A percentile compares a stretch with the other conserved stretches of the same genome.
Evolutionary conservation across 2,888 invertebrate species (phyloP).

Genomic region (Itoplectis maculator): DNA sequence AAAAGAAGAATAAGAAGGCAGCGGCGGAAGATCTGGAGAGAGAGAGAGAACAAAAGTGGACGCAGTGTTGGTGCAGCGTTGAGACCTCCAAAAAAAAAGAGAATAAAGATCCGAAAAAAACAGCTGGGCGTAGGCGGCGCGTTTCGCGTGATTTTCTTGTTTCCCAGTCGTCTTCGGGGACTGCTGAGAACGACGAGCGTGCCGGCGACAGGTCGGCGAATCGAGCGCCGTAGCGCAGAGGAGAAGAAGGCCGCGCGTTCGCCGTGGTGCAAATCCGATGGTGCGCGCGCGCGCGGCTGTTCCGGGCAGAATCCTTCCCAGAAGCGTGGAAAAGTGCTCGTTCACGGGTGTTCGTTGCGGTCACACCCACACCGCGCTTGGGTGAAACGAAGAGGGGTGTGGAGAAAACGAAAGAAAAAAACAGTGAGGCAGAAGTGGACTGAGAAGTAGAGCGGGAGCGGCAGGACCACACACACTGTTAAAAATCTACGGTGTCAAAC

Average conservation of each 20-base stretch:
- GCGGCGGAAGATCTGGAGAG: constrained; percentile 14
- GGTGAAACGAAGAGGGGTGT: constrained; percentile 17
- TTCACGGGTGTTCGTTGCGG: constrained; percentile 78
- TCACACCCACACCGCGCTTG: constrained; percentile 76
- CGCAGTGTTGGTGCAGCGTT: not conserved
- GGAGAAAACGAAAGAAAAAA: constrained; percentile 38
- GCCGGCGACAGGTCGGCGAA: constrained; percentile 8
- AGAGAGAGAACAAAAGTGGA: constrained; percentile 36
- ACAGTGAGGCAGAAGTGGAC: not conserved
- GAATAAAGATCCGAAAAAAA: not conserved
- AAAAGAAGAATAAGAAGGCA: constrained; percentile 5
- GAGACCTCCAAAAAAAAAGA: constrained; percentile 11
- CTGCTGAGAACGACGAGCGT: constrained; percentile 45
- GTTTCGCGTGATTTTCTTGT: constrained; percentile 71
- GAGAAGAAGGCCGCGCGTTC: too few relatives aligned
- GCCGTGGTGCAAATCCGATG: not conserved
- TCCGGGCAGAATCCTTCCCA: constrained; percentile 71
- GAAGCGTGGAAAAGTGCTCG: constrained; percentile 77
- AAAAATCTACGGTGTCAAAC: too few relatives aligned
- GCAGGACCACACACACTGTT: constrained; percentile 63
- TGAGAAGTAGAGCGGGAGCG: constrained; percentile 44
- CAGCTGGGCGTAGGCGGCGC: constrained; percentile 56
- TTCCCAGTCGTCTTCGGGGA: constrained; percentile 28
- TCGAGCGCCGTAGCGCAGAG: constrained; percentile 11
- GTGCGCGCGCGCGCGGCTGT: not conserved